Evolutionary conservation across 2,113 vertebrate genomes (phyloP).

Genomic region (Corvus cornix): DNA sequence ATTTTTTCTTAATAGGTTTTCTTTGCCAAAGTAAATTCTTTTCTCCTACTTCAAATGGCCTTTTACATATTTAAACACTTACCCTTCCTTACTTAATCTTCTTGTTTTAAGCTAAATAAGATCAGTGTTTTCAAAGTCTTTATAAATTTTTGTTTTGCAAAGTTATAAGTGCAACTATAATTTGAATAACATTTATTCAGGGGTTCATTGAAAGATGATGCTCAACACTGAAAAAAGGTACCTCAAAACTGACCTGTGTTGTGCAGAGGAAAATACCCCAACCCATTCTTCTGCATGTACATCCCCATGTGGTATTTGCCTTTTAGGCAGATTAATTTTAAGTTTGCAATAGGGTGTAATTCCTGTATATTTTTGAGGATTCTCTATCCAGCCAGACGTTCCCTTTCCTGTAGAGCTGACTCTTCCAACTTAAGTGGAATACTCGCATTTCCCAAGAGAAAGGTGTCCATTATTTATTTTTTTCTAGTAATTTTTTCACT

Average conservation of each 20-base stretch:
- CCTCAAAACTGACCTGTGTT: not conserved
- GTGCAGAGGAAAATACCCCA: not conserved
- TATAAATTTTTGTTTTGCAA: not conserved
- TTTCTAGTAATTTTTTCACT: not conserved
- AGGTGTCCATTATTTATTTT: not conserved
- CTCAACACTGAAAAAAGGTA: not conserved
- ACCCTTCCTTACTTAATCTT: not conserved
- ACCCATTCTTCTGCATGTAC: not conserved
- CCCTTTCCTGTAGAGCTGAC: not conserved
- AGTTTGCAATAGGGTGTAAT: not conserved
- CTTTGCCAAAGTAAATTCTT: not conserved
- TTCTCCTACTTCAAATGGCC: not conserved
- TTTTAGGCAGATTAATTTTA: not conserved
- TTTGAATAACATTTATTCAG: not conserved
- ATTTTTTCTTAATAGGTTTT: not conserved
- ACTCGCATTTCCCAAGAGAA: not conserved
- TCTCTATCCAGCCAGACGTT: not conserved
- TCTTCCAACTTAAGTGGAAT: not conserved
- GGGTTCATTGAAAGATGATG: not conserved
- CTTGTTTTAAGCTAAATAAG: not conserved
- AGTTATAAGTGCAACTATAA: not conserved
- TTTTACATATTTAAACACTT: not conserved
- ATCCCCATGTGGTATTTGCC: not conserved
- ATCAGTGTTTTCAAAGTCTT: not conserved
- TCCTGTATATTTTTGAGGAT: not conserved